Conservation (phyloP, 2,113 vertebrate species). For the Caracal caracal region DNA sequence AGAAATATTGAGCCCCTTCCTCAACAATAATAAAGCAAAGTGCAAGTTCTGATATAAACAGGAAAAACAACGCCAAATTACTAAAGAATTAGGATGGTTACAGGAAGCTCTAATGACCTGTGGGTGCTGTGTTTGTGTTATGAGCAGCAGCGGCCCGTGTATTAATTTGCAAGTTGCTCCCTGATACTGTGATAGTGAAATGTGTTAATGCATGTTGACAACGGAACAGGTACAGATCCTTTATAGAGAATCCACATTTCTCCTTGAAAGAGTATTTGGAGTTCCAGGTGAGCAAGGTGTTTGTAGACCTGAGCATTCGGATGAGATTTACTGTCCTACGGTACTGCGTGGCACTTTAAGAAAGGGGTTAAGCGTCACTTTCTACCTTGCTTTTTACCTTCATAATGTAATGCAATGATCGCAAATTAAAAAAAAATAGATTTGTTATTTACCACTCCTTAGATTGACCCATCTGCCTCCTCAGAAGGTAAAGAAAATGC, state of each 20-base stretch:
- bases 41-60: conserved; percentile 50
- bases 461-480: neutral
- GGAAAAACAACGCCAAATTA: conserved; percentile 31
- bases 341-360: neutral
- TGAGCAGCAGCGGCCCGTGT: neutral
- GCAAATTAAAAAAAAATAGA: neutral
- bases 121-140: neutral
- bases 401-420: neutral
- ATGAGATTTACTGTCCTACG: neutral
- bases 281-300: neutral
- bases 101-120: neutral
- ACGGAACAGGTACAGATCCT: neutral
- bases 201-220: neutral
- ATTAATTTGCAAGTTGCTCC: neutral
- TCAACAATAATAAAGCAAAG: conserved; percentile 59
- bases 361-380: neutral
- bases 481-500: neutral
- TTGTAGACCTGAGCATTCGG: neutral
- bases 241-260: neutral
- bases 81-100: conserved; percentile 6
- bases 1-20: conserved; percentile 68
- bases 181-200: neutral
- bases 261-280: neutral
- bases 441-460: neutral
- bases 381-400: neutral